Evolutionary conservation across 2,888 invertebrate genomes (phyloP), one percentile per base, ranked within the genome.

Genomic region (Scaptomyza parva): DNA sequence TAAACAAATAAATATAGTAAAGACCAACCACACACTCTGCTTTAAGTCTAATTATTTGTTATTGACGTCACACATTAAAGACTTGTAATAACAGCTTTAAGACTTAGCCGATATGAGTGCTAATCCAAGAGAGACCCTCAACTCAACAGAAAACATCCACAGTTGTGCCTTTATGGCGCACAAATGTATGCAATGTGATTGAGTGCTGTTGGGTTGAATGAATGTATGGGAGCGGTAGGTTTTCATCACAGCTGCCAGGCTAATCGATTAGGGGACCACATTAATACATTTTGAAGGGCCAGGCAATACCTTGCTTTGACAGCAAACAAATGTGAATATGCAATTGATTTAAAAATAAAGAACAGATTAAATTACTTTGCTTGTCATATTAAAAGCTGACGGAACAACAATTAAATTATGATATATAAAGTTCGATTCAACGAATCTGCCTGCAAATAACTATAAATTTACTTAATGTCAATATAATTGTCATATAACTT

Each of bases 161-260:
- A 35, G 2, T 41, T 14, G 2, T 24, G 2, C 26, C 18, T n/a
- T 9, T 11, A 22, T 17, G 17, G 35, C 24, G 12, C 70, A n/a
- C 18, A 59, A 59, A 48, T 52, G 39, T 64, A 70, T 70, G 71
- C 66, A 40, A 41, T 26, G 17, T 7, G 37, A 40, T 37, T 43
- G 6, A n/a, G 5, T 28, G 22, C n/a, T 12, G 17, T 3, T 33
- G 30, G 30, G 30, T n/a, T n/a, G n/a, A n/a, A 7, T 33, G 12
- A 12, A 0, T 20, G 11, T 1, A 6, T 40, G 41, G 6, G n/a
- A 30, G 5, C n/a, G 40, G 28, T 20, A 9, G 11, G 8, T 5
- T 30, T n/a, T 47, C 18, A 39, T 17, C 17, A 4, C 8, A 17
- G 11, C 47, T 18, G 30, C 6, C 24, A 28, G 11, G 2, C 17